phyloP scores from a whole-genome alignment of 2,888 invertebrate genomes.

The Clitarchus hookeri region DNA sequence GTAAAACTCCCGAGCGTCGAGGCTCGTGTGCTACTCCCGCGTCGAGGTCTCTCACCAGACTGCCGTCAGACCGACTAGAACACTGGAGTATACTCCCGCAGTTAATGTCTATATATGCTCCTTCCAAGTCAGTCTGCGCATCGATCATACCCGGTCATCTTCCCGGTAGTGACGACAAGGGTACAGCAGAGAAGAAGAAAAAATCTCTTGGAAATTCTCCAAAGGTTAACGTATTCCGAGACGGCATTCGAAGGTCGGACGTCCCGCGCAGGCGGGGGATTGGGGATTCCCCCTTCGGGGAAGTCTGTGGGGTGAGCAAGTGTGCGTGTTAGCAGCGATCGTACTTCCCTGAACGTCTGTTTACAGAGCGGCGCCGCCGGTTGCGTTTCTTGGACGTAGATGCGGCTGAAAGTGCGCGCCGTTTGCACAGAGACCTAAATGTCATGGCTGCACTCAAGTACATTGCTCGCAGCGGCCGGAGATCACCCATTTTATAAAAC shows the following conservation, averaged over 20 bases:
- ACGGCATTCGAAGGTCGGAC: neutral
- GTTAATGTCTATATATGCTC: neutral
- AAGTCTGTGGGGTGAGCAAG: neutral
- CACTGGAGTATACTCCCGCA: neutral
- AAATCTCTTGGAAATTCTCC: neutral
- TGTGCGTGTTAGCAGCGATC: neutral
- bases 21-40: neutral
- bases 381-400: neutral
- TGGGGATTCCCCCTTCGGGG: conserved; percentile 6
- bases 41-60: neutral
- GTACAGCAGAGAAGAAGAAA: neutral
- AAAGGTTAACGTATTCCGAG: conserved; percentile 1
- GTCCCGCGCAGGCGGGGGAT: neutral
- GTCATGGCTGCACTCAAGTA: neutral
- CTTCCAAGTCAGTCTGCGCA: neutral
- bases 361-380: neutral
- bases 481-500: too few relatives aligned
- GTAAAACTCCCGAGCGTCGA: neutral
- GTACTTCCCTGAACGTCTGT: neutral
- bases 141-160: neutral
- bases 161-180: neutral
- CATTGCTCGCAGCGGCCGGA: too few relatives aligned
- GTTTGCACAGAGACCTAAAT: neutral
- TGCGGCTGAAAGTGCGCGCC: neutral
- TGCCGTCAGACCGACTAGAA: neutral